Percentiles rank a stretch among this genome's conserved stretches.
These are phyloP conservation scores for Orthonevra nobilis DNA, from an alignment of 2,888 invertebrate species.

Conservation along the genomic window DNA sequence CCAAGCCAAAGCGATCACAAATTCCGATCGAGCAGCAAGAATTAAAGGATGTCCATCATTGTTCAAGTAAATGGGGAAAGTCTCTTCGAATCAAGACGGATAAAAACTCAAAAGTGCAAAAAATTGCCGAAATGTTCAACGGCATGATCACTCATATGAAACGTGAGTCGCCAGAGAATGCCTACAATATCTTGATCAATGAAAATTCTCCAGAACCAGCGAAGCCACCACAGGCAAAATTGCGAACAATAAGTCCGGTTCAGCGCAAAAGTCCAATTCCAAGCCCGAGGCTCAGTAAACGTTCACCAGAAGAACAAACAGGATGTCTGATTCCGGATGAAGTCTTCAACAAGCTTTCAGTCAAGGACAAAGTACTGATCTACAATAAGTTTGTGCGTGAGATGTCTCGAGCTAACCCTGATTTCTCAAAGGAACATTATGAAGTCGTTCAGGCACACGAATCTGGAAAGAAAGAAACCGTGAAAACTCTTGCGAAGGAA, in stretches of 20 bases:
- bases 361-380: slow-evolving; percentile 77
- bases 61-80: slow-evolving; percentile 27
- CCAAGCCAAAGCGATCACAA: not conserved
- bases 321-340: slow-evolving; percentile 76
- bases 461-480: slow-evolving; percentile 73
- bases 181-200: slow-evolving; percentile 72
- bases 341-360: slow-evolving; percentile 76
- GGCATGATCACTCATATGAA: slow-evolving; percentile 74
- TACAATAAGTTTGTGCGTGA: slow-evolving; percentile 76
- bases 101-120: slow-evolving; percentile 74
- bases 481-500: slow-evolving; percentile 73
- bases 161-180: slow-evolving; percentile 56
- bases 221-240: slow-evolving; percentile 16
- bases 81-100: not conserved
- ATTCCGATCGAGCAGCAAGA: not conserved
- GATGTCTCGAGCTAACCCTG: slow-evolving; percentile 74
- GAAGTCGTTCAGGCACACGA: not conserved
- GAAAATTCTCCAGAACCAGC: slow-evolving; percentile 48
- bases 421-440: slow-evolving; percentile 65
- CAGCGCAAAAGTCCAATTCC: slow-evolving; percentile 3
- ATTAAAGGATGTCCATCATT: not conserved
- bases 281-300: slow-evolving; percentile 7
- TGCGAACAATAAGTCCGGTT: not conserved
- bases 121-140: slow-evolving; percentile 77
- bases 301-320: slow-evolving; percentile 6